Percentiles rank a stretch among this genome's conserved stretches.
Conservation (phyloP, 2,888 invertebrate genomes). For the Tridacna crocea region DNA sequence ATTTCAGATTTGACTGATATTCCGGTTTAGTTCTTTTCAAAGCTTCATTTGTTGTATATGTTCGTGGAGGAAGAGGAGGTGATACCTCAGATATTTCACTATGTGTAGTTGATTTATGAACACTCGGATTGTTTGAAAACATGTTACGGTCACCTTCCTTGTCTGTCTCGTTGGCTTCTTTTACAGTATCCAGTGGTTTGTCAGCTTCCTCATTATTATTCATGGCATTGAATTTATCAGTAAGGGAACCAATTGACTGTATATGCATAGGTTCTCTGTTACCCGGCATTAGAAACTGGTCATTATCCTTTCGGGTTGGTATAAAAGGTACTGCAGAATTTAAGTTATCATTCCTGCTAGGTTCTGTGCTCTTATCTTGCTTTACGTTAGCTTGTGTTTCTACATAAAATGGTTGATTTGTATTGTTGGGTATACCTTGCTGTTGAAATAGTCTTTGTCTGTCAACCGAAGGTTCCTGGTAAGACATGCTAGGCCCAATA, state of each 20-base stretch:
- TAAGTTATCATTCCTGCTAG: constrained; percentile 15
- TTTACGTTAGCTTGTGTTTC: neutral
- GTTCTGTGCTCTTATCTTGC: neutral
- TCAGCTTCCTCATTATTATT: constrained; percentile 43
- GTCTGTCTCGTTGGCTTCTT: neutral
- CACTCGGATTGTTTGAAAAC: constrained; percentile 37
- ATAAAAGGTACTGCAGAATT: constrained; percentile 31
- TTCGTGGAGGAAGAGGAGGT: constrained; percentile 65
- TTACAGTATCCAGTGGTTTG: neutral
- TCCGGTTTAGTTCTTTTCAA: neutral
- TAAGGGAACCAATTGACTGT: constrained; percentile 69
- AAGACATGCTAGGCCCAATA: neutral
- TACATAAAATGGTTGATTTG: neutral
- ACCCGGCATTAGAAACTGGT: constrained; percentile 48
- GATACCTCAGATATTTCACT: constrained; percentile 50
- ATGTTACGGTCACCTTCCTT: neutral
- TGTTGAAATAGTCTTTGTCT: neutral
- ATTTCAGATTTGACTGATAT: neutral
- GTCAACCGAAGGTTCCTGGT: neutral
- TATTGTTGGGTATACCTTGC: neutral
- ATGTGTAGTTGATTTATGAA: constrained; percentile 30
- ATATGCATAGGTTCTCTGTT: constrained; percentile 59
- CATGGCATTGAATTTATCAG: constrained; percentile 73
- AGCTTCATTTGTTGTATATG: constrained; percentile 4
- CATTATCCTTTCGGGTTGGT: constrained; percentile 34